Evolutionary conservation across 1,140 invertebrate genomes (phyloP), one percentile per base, ranked within the genome.

Genomic region (Trichonephila clavata): DNA sequence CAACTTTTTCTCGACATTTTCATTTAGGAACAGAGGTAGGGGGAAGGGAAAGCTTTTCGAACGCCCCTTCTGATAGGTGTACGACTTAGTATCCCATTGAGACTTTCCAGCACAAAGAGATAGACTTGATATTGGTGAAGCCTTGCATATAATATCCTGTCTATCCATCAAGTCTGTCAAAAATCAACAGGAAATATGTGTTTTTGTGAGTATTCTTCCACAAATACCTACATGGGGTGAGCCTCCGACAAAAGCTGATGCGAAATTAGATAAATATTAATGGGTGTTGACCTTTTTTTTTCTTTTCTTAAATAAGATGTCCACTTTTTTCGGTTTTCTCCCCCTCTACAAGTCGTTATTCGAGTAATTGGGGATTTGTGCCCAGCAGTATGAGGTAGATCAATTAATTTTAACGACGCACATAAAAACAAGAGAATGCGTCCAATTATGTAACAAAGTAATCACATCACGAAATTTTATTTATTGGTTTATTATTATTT

Each of bases 121-220:
- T 16, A 50, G 16, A 8, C 71, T 27, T 39, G 71, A 77, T 77
- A 77, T 20, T 4, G 16, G 27, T 16, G 24, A 13, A 5, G 24
- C 27, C 71, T 4, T 32, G 65, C n/a, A 32, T 20, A 63, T 63
- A 20, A 63, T 27, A 77, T 77, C 71, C 71, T 77, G 71, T 16
- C 71, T 14, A 77, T 77, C 71, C 14, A 77, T 77, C 32, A 77
- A 32, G 16, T 16, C 27, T 77, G 71, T 86, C 84, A 61, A 59
- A 86, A n/a, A 60, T 27, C 81, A 84, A 61, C 84, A 86, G 16
- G 16, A 39, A 14, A 1, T 27, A 20, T 32, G 27, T 7, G 4
- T 77, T 71, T 71, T 71, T 71, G 63, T 65, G 21, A 27, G 27
- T 77, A 5, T 39, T 39, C 39, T 32, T 27, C n/a, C 14, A 63